A percentile compares a stretch with the other conserved stretches of the same genome.
These are phyloP conservation scores for Cebidichthys violaceus DNA, from an alignment of 2,113 vertebrate species.

Conservation along the genomic window DNA sequence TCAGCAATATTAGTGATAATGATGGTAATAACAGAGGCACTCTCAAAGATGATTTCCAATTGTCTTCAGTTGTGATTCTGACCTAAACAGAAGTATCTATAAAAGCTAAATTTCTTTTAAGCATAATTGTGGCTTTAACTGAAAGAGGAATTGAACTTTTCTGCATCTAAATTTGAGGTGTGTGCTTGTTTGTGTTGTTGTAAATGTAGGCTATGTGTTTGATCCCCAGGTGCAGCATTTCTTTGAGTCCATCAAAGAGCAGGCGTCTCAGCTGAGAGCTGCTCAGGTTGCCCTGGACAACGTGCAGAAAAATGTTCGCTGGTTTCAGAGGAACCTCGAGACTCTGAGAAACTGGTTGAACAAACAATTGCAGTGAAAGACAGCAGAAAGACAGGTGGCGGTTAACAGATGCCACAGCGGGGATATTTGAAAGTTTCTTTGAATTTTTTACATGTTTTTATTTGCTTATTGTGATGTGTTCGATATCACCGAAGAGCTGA, in stretches of 20 bases:
- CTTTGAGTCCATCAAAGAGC: constrained; percentile 83
- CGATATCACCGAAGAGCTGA: constrained; percentile 6
- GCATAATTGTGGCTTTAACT: background rate
- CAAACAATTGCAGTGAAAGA: constrained; percentile 60
- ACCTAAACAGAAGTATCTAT: background rate
- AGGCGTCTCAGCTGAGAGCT: constrained; percentile 80
- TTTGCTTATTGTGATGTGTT: constrained; percentile 7
- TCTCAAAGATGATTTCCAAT: background rate
- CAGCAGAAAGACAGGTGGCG: background rate
- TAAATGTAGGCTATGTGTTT: constrained; percentile 36
- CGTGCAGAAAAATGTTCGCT: constrained; percentile 84
- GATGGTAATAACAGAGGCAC: background rate
- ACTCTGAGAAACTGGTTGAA: constrained; percentile 80
- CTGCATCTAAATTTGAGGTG: background rate
- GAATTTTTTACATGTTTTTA: background rate
- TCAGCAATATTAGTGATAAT: background rate
- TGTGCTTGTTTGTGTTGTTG: background rate
- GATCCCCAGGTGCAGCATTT: constrained; percentile 81
- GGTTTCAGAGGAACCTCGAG: constrained; percentile 83
- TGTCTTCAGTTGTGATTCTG: background rate
- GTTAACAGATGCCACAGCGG: background rate
- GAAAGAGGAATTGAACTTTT: background rate
- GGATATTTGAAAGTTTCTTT: constrained; percentile 2
- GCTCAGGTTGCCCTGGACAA: constrained; percentile 83
- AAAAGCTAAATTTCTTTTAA: background rate